phyloP scores from a whole-genome alignment of 1,140 invertebrate species.

The Drosophila novamexicana region DNA sequence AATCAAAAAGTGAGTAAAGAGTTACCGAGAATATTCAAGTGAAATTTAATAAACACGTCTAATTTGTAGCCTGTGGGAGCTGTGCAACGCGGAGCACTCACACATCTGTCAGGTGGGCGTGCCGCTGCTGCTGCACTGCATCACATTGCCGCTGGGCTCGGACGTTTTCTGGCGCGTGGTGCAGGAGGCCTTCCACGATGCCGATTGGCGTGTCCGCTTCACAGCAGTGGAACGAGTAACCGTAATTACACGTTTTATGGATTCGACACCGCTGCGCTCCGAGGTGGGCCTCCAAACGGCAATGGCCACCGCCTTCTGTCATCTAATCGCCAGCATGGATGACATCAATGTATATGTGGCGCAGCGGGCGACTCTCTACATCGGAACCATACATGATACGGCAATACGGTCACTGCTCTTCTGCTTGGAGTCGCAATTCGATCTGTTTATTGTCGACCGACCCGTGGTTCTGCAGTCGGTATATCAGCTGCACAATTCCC shows the following conservation, averaged over 20 bases:
- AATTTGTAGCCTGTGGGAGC: slow-evolving; percentile 93
- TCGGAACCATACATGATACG: slow-evolving; percentile 96
- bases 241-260: slow-evolving; percentile 96
- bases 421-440: slow-evolving; percentile 96
- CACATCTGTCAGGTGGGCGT: slow-evolving; percentile 96
- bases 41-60: not conserved
- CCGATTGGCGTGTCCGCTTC: slow-evolving; percentile 95
- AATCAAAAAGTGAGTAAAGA: slow-evolving; percentile 93
- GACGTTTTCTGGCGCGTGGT: slow-evolving; percentile 98
- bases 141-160: slow-evolving; percentile 95
- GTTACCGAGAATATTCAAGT: accelerated
- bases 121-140: slow-evolving; percentile 96
- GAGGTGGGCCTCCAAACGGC: slow-evolving; percentile 95
- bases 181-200: slow-evolving; percentile 95
- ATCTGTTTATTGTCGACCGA: slow-evolving; percentile 97
- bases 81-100: slow-evolving; percentile 96
- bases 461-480: slow-evolving; percentile 98
- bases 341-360: slow-evolving; percentile 97
- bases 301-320: slow-evolving; percentile 98
- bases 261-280: slow-evolving; percentile 92
- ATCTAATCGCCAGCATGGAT: slow-evolving; percentile 97
- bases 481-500: slow-evolving; percentile 96
- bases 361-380: slow-evolving; percentile 95
- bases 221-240: slow-evolving; percentile 97
- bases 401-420: slow-evolving; percentile 93